A percentile compares a stretch with the other conserved stretches of the same genome.
Evolutionary conservation across 2,113 vertebrate genomes (phyloP).

Genomic region (Phrynosoma platyrhinos): DNA sequence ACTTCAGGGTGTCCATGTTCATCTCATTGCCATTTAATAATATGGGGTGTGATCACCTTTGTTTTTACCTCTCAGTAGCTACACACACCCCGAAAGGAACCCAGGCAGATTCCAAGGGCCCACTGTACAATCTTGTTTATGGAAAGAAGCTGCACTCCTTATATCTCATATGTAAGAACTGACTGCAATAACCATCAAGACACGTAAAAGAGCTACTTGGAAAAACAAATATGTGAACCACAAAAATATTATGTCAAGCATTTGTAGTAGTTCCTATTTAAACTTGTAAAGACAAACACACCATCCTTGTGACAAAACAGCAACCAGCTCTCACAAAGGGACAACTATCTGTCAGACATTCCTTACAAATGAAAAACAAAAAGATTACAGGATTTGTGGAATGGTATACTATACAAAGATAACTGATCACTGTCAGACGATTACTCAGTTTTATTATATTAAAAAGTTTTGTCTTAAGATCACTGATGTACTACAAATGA

Average conservation of each 20-base stretch:
- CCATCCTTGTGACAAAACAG: background rate
- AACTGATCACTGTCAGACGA: background rate
- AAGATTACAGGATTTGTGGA: background rate
- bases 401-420: background rate
- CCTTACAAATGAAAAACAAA: background rate
- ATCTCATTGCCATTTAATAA: no score
- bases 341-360: background rate
- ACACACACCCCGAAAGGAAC: no score
- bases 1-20: no score
- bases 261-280: background rate
- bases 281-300: background rate
- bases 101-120: no score
- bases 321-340: background rate
- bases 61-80: no score
- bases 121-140: background rate
- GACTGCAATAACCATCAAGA: background rate
- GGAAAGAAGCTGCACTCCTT: background rate
- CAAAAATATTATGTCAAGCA: background rate
- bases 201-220: background rate
- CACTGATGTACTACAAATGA: background rate
- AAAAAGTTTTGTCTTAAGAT: no score
- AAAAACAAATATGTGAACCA: conserved; percentile 1
- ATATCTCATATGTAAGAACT: background rate
- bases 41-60: no score
- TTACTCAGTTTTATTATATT: background rate